Evolutionary conservation across 2,888 invertebrate species (phyloP).

Genomic region (Oxycera nigricornis): DNA sequence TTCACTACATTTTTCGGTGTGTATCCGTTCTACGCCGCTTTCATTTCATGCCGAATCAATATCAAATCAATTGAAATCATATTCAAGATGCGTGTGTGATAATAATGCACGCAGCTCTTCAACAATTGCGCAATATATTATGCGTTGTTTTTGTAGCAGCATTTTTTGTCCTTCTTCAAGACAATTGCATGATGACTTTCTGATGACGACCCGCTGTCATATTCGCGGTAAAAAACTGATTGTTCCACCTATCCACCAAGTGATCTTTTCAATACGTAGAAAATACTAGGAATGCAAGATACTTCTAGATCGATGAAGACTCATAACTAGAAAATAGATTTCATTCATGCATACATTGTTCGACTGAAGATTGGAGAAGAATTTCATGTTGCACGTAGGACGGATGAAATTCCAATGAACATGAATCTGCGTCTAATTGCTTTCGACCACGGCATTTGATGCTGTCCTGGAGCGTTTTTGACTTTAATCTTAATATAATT

Average conservation of each 20-base stretch:
- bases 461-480: no score
- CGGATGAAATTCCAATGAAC: no score
- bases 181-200: neutral
- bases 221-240: neutral
- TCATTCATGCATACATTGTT: no score
- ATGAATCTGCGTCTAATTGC: no score
- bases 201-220: neutral
- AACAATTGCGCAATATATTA: no score
- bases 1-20: neutral
- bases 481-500: no score
- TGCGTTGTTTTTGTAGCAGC: neutral
- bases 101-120: no score
- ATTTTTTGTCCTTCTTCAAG: neutral
- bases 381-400: no score
- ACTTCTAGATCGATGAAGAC: no score
- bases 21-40: neutral
- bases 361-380: no score
- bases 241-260: neutral
- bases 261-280: conserved; percentile 6
- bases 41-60: neutral
- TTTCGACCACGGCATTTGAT: no score
- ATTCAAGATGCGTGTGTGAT: neutral
- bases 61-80: neutral
- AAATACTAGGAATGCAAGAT: neutral
- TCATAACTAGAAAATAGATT: no score